Base-by-base conservation (phyloP, 1,140 invertebrate species). In the Brachystomella parvula region DNA sequence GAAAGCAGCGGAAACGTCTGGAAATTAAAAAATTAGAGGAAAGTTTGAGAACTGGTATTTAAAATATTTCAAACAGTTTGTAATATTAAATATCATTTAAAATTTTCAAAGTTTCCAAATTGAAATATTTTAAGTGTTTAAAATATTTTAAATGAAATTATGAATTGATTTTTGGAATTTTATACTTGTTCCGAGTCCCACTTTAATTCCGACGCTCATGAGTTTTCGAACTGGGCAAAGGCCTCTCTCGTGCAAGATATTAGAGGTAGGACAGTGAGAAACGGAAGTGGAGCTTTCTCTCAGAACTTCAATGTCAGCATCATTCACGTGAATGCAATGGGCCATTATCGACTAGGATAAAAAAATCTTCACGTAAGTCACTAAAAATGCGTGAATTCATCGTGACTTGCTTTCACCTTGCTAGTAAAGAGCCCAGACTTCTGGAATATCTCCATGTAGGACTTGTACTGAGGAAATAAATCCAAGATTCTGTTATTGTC, bases 211-310 rank as follows among this genome's bases (percentile, higher is more conserved):
- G 56, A 80, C 76, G 24, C 84, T 75, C 39, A 85, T 75, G 2
- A 93, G 74, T 64, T 82, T 82, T 64, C 83, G 79, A 0, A 91
- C 84, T 75, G 92, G 86, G 74, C 91, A 92, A 0, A 92, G 74
- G 0, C 93, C 93, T 65, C 91, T 94, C 73, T 82, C 81, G n/a
- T 95, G 79, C 73, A 83, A 83, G 6, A 85, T 87, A 77, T 96
- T 96, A 6, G 92, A 94, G 47, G 86, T 84, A 0, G 93, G 89
- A 77, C 93, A 96, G 76, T 95, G 92, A 2, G 89, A 83, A 12
- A 95, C 77, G 1, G 87, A 83, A 17, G 84, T 83, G 2, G 82
- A 82, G 57, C 80, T 79, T 26, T 80, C 64, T 31, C 79, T 80
- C n/a, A 96, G 75, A 15, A 88, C 65, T n/a, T 79, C 68, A 9